Evolutionary conservation across 2,888 invertebrate genomes (phyloP), one percentile per base, ranked within the genome.

Genomic region (Scaptomyza polygonia): DNA sequence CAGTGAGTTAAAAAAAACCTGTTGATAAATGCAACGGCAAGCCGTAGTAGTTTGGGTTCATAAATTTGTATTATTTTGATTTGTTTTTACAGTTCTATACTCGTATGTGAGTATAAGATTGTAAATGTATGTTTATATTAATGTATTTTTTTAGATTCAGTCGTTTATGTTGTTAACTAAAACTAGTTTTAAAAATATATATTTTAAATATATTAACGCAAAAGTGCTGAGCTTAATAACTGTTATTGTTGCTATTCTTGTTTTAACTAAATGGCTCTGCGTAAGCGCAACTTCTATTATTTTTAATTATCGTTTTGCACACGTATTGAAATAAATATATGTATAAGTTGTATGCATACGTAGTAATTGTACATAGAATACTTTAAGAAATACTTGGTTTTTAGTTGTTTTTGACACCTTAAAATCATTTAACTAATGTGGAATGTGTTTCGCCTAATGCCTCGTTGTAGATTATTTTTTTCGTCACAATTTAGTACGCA

Each of bases 141-240:
- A 66, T 74, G 76, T 74, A 76, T 75, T 73, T 70, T 69, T 76
- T 76, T 76, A 74, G 73, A 74, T 76, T 74, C 73, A 74, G 73
- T 74, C 73, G 58, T 75, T 68, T 76, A 71, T 74, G 62, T 76
- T 58, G 58, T 67, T 56, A 59, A 66, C 62, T 74, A 66, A 59
- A 71, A 49, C 72, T 74, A 74, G 30, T 11, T 74, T 48, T 55
- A 53, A 62, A 53, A 61, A 30, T 30, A 9, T 9, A 29, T 29
- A 8, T 29, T 53, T 43, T 18, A 57, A 55, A 65, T 59, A 58
- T 53, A 36, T 70, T 75, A 65, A 55, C 58, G 42, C 43, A 43
- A 48, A 40, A 62, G 71, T 66, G 61, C 65, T 62, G 71, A 75
- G 57, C 76, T 75, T 70, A 70, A 61, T 55, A 55, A 70, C 65